These are phyloP conservation scores for Schrankia costaestrigalis DNA, from an alignment of 2,888 invertebrate species.

Conservation along the genomic window DNA sequence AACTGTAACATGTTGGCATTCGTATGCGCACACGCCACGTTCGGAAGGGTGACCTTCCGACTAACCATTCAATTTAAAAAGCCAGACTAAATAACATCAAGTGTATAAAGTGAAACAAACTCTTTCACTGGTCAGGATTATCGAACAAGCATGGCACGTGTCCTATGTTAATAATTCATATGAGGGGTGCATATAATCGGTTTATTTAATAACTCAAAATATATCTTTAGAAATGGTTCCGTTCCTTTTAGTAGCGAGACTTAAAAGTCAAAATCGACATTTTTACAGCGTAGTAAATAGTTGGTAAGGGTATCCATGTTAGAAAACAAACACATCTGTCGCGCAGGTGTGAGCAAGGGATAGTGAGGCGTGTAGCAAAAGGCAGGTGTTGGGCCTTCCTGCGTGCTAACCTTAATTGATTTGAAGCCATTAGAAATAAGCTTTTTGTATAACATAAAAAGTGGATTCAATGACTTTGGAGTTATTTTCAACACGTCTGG, in stretches of 20 bases:
- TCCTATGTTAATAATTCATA: constrained; percentile 10
- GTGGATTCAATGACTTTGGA: too few relatives aligned
- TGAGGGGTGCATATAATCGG: constrained; percentile 22
- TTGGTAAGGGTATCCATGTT: constrained; percentile 9
- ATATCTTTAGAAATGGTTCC: constrained; percentile 16
- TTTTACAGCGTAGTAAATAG: constrained; percentile 16
- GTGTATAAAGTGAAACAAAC: constrained; percentile 6
- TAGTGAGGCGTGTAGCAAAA: constrained; percentile 12
- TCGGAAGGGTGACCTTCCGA: constrained; percentile 30
- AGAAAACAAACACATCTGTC: constrained; percentile 59
- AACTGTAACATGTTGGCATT: constrained; percentile 54
- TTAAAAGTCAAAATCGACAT: constrained; percentile 13
- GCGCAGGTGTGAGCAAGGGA: constrained; percentile 55
- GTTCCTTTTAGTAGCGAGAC: too few relatives aligned
- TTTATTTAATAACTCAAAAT: constrained; percentile 27
- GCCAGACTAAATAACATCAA: constrained; percentile 11
- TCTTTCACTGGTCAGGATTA: constrained; percentile 16
- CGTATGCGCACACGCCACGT: constrained; percentile 41
- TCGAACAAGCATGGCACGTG: constrained; percentile 27
- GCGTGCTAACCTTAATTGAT: constrained; percentile 12
- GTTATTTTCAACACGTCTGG: too few relatives aligned
- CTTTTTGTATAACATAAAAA: too few relatives aligned
- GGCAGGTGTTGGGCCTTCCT: constrained; percentile 33
- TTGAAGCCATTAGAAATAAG: constrained; percentile 13
- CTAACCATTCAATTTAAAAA: constrained; percentile 25